These are phyloP conservation scores for Microcebus tavaratra DNA, from an alignment of 2,113 vertebrate genomes.

Conservation along the genomic window DNA sequence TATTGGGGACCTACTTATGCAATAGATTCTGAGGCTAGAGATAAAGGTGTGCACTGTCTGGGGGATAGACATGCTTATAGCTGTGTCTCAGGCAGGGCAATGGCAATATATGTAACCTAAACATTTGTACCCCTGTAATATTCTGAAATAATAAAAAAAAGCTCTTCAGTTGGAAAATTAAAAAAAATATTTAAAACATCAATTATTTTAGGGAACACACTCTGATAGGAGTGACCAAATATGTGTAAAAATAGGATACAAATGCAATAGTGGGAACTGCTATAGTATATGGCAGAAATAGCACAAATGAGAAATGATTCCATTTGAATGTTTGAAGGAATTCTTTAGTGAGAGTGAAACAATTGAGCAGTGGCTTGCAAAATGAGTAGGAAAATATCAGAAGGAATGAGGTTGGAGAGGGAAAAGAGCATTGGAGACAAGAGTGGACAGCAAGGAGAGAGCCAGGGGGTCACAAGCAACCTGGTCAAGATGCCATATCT, in stretches of 20 bases:
- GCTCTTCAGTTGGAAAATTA: no score
- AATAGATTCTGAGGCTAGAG: not conserved
- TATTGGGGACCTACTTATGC: not conserved
- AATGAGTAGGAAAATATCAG: not conserved
- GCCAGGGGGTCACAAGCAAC: no score
- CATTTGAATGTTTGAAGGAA: not conserved
- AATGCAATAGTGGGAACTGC: not conserved
- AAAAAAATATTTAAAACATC: not conserved
- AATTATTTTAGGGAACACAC: not conserved
- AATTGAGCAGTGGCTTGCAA: not conserved
- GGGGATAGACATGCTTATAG: no score
- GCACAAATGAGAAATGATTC: not conserved
- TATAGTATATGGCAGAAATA: not conserved
- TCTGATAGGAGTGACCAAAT: not conserved
- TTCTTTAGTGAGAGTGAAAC: not conserved
- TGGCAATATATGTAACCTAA: no score
- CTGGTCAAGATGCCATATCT: not conserved
- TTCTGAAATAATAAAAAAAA: no score
- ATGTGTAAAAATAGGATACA: not conserved
- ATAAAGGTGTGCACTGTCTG: not conserved
- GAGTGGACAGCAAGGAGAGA: not conserved
- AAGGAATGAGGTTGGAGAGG: not conserved
- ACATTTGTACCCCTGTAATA: no score
- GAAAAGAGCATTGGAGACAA: not conserved
- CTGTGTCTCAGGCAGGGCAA: no score